A percentile compares a stretch with the other conserved stretches of the same genome.
phyloP scores from a whole-genome alignment of 2,113 vertebrate genomes.

The Megalops atlanticus region DNA sequence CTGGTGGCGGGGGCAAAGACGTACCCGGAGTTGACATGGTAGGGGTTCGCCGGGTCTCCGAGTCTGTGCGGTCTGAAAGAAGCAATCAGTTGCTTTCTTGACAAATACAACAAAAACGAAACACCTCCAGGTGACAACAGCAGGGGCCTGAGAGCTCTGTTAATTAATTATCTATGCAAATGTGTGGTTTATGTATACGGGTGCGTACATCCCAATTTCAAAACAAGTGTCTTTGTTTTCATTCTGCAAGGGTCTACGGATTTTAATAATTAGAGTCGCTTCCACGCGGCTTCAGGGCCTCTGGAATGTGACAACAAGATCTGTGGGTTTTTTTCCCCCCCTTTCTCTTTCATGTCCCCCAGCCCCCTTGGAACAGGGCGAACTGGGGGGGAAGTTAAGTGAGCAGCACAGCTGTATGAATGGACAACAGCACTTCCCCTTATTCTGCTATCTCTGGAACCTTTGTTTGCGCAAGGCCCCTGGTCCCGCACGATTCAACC shows the following conservation, averaged over 20 bases:
- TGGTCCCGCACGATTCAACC: constrained; percentile 49
- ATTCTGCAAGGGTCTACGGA: constrained; percentile 53
- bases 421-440: constrained; percentile 47
- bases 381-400: constrained; percentile 48
- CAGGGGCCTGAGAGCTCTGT: neutral
- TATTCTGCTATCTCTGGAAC: constrained; percentile 44
- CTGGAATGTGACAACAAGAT: constrained; percentile 55
- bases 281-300: constrained; percentile 51
- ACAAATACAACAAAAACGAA: neutral
- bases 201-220: constrained; percentile 24
- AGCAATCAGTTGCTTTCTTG: neutral
- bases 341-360: constrained; percentile 35
- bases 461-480: constrained; percentile 51
- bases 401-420: constrained; percentile 57
- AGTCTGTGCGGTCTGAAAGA: constrained; percentile 82
- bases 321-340: constrained; percentile 33
- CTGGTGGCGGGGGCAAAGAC: constrained; percentile 88
- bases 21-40: constrained; percentile 81
- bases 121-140: neutral
- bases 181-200: constrained; percentile 47
- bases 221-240: constrained; percentile 28
- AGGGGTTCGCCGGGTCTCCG: constrained; percentile 75
- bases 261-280: constrained; percentile 57
- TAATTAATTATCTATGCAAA: neutral
- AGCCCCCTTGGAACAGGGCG: constrained; percentile 28